Percentiles rank a stretch among this genome's conserved stretches.
Evolutionary conservation across 35 echinoderm and acorn worm species (phyloP).

Genomic region (Apostichopus japonicus): DNA sequence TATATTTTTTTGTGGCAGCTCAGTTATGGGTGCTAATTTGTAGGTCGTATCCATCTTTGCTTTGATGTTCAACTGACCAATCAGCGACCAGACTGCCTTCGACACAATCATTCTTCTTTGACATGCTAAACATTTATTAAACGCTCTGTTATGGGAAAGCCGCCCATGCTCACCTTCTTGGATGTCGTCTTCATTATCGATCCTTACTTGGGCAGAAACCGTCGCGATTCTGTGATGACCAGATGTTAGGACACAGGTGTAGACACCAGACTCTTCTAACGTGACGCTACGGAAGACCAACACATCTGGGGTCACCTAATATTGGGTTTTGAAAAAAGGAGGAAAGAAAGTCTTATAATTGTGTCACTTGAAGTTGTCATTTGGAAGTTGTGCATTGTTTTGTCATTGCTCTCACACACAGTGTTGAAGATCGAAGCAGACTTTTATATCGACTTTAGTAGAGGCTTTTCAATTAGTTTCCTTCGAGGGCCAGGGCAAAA

Average conservation of each 20-base stretch:
- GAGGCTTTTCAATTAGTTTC: too few relatives aligned
- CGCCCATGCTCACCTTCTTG: conserved; percentile 39
- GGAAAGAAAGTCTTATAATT: neutral
- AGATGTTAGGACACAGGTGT: conserved; percentile 59
- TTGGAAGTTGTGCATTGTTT: too few relatives aligned
- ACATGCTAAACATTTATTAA: neutral
- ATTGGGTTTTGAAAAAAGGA: neutral
- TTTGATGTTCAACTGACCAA: neutral
- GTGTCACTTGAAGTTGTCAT: too few relatives aligned
- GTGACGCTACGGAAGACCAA: conserved; percentile 57
- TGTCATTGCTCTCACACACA: too few relatives aligned
- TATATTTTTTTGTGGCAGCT: neutral
- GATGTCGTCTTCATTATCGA: neutral
- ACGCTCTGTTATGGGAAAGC: too few relatives aligned
- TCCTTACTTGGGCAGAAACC: conserved; percentile 41
- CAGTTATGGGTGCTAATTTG: neutral
- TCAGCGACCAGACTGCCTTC: neutral
- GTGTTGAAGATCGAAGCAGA: too few relatives aligned
- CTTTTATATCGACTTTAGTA: too few relatives aligned
- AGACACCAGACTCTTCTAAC: conserved; percentile 45
- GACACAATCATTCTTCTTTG: neutral
- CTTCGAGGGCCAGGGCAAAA: too few relatives aligned
- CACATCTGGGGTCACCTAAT: conserved; percentile 4
- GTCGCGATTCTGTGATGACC: neutral
- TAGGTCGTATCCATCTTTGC: too few relatives aligned